phyloP scores from a whole-genome alignment of 2,888 invertebrate genomes.

The Trimorus sp. region DNA sequence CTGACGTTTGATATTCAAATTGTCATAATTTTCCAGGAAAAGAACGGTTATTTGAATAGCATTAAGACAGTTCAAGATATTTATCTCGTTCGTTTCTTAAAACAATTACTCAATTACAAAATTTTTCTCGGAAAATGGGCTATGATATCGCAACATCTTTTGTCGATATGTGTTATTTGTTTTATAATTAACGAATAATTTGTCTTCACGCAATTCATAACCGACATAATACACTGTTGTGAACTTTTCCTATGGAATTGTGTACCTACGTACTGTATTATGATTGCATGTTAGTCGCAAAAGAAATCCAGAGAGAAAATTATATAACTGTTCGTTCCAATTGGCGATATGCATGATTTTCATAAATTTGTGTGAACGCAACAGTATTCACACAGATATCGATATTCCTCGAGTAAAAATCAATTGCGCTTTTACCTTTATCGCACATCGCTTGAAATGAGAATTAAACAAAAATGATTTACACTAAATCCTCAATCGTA shows the following conservation, averaged over 20 bases:
- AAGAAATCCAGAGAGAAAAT: conserved; percentile 51
- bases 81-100: background rate
- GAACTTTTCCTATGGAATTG: conserved; percentile 28
- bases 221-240: conserved; percentile 17
- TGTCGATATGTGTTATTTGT: conserved; percentile 10
- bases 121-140: conserved; percentile 16
- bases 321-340: conserved; percentile 50
- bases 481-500: too few species aligned
- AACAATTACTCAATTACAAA: conserved; percentile 14
- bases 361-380: conserved; percentile 41
- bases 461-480: too few species aligned
- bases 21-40: background rate
- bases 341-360: conserved; percentile 40
- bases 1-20: too few species aligned
- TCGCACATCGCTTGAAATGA: background rate
- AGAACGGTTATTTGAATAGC: background rate
- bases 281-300: conserved; percentile 44
- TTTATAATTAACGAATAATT: conserved; percentile 18
- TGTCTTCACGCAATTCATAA: conserved; percentile 3
- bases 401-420: conserved; percentile 31
- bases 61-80: background rate
- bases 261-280: conserved; percentile 11
- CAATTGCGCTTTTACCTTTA: conserved; percentile 36
- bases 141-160: background rate
- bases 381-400: conserved; percentile 22